Conservation (phyloP, 30 jellyfish, hydroid and myxozoan species). For the Morbakka virulenta region DNA sequence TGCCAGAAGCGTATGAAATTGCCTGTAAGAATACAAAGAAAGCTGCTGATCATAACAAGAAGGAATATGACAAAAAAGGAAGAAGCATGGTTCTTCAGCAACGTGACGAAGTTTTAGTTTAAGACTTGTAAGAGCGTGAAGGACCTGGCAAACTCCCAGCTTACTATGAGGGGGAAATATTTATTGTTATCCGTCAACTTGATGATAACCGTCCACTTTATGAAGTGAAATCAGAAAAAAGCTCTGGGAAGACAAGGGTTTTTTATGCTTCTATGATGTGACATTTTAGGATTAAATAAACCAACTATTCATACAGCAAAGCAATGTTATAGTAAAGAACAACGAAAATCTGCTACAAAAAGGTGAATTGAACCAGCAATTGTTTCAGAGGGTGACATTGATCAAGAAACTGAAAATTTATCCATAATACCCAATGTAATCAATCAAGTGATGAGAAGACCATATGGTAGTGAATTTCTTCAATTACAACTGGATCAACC, state of each 20-base stretch:
- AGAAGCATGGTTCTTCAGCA: background rate
- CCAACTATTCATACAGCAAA: too few relatives aligned
- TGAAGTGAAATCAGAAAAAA: conserved; percentile 14
- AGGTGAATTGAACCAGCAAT: too few relatives aligned
- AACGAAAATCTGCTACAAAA: too few relatives aligned
- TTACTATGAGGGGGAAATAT: background rate
- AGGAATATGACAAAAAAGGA: background rate
- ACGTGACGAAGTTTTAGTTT: conserved; percentile 7
- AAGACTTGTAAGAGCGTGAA: background rate
- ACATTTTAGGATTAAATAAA: too few relatives aligned
- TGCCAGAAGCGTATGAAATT: conserved; percentile 1
- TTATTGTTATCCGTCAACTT: conserved; percentile 4
- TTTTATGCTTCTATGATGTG: background rate
- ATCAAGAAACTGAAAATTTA: too few relatives aligned
- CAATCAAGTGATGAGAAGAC: too few relatives aligned
- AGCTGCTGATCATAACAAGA: conserved; percentile 8
- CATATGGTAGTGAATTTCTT: too few relatives aligned
- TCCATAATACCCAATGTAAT: too few relatives aligned
- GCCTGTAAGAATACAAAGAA: background rate
- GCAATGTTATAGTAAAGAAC: too few relatives aligned
- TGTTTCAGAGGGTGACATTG: too few relatives aligned
- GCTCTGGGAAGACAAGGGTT: conserved; percentile 4
- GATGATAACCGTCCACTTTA: conserved; percentile 8
- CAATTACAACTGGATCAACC: too few relatives aligned
- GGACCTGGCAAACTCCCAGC: conserved; percentile 11